Conservation (phyloP, 2,888 invertebrate species). For the Tillus elongatus region DNA sequence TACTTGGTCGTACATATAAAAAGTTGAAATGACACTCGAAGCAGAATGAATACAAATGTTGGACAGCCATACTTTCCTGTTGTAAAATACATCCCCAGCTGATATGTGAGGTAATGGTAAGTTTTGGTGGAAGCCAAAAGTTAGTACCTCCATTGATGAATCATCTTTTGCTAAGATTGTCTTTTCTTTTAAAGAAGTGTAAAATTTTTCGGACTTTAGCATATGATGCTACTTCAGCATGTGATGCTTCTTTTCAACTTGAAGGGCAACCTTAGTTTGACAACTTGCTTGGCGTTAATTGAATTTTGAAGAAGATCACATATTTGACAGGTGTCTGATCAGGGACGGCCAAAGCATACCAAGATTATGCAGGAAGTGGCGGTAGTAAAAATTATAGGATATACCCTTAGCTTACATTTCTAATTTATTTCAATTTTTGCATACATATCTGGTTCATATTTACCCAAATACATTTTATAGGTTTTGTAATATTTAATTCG, state of each 20-base stretch:
- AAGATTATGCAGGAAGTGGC: neutral
- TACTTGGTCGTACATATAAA: slow-evolving; percentile 19
- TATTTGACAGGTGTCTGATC: slow-evolving; percentile 2
- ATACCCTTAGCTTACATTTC: neutral
- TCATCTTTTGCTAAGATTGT: slow-evolving; percentile 16
- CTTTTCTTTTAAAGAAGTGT: slow-evolving; percentile 18
- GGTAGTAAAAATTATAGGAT: neutral
- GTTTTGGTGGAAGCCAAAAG: slow-evolving; percentile 24
- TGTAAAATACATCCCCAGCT: slow-evolving; percentile 22
- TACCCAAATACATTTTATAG: slow-evolving; percentile 4
- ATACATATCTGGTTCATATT: neutral
- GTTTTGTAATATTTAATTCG: slow-evolving; percentile 8
- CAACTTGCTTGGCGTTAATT: neutral
- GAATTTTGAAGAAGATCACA: neutral
- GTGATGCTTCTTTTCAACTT: slow-evolving; percentile 15
- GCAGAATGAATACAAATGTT: slow-evolving; percentile 21
- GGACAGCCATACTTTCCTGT: slow-evolving; percentile 20
- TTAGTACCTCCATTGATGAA: slow-evolving; percentile 18
- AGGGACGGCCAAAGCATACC: neutral
- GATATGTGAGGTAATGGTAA: slow-evolving; percentile 19
- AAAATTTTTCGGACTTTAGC: slow-evolving; percentile 20
- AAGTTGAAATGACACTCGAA: slow-evolving; percentile 16
- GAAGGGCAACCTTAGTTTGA: too few species aligned
- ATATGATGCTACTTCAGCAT: slow-evolving; percentile 18
- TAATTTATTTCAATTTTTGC: neutral